These are phyloP conservation scores for Megalops atlanticus DNA, from an alignment of 2,113 vertebrate genomes.

Conservation along the genomic window DNA sequence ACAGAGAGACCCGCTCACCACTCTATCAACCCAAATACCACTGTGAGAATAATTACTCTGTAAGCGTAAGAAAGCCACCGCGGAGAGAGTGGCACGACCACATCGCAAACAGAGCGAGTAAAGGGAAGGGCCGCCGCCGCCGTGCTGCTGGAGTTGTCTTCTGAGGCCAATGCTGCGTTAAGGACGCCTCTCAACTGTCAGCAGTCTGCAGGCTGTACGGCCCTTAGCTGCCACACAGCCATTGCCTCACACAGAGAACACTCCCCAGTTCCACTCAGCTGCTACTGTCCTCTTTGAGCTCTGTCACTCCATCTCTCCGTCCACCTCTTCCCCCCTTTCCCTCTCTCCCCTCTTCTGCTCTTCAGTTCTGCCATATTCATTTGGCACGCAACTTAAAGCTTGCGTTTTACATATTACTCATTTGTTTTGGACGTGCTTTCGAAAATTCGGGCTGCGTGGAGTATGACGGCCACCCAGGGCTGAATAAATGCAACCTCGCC, in stretches of 20 bases:
- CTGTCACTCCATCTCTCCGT: neutral
- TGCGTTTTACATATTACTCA: no score
- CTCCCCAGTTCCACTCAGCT: no score
- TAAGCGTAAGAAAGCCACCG: neutral
- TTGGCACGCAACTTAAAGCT: neutral
- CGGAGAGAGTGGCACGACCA: neutral
- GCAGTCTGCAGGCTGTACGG: constrained; percentile 7
- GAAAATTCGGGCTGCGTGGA: no score
- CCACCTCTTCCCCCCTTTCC: neutral
- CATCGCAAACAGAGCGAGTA: neutral
- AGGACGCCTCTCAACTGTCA: neutral
- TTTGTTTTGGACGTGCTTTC: no score
- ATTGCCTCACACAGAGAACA: constrained; percentile 13
- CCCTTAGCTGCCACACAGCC: neutral
- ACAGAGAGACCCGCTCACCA: no score
- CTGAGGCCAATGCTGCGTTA: no score
- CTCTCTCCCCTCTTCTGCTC: neutral
- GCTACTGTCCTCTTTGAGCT: no score
- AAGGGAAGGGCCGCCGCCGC: neutral
- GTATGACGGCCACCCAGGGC: no score
- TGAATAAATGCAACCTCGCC: no score
- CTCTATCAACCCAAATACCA: no score
- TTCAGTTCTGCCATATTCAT: no score
- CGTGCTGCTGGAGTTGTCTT: neutral
- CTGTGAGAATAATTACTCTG: neutral